Base-by-base conservation (phyloP, 2,888 invertebrate species). In the Drosophila ustulata region DNA sequence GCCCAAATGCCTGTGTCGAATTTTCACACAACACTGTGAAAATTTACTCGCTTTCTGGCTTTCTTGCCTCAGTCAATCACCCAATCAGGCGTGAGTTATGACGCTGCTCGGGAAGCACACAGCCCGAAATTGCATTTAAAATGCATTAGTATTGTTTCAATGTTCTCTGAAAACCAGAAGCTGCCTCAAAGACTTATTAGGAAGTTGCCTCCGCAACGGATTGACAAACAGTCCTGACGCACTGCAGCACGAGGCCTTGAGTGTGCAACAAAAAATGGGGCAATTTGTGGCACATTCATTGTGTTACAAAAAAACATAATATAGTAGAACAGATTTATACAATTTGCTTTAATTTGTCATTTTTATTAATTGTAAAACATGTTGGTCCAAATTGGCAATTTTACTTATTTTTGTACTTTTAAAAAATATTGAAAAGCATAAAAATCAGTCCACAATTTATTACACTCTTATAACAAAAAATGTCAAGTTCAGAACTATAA, bases 61-160 rank as follows among this genome's bases (percentile, higher is more conserved):
- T 28, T 28, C 13, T 28, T 4, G 9, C 4, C 26, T 6, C n/a
- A 8, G n/a, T 18, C 55, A 49, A 53, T 18, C n/a, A 8, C 9
- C 11, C 51, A 46, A 53, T 47, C 28, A 47, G 46, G 41, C 51
- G 53, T 72, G 46, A 76, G 61, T 75, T 83, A 76, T 80, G 73
- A 53, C 71, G 50, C 69, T 71, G 51, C 66, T 62, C 41, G 55
- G 18, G 30, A 2, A 55, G 49, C 41, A 50, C 49, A 45, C 23
- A 28, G 46, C 34, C 9, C 11, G 55, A 71, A 69, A 78, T 68
- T 66, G 49, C 65, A 67, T 69, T 43, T 73, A 32, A 71, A 68
- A 79, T 85, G 68, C 70, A 77, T 61, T 71, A 63, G 68, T 69
- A 72, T 75, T 75, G 63, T 58, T 68, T 47, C 51, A 47, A 43